Evolutionary conservation across 2,113 vertebrate genomes (phyloP), one percentile per base, ranked within the genome.

Genomic region (Ranitomeya variabilis): DNA sequence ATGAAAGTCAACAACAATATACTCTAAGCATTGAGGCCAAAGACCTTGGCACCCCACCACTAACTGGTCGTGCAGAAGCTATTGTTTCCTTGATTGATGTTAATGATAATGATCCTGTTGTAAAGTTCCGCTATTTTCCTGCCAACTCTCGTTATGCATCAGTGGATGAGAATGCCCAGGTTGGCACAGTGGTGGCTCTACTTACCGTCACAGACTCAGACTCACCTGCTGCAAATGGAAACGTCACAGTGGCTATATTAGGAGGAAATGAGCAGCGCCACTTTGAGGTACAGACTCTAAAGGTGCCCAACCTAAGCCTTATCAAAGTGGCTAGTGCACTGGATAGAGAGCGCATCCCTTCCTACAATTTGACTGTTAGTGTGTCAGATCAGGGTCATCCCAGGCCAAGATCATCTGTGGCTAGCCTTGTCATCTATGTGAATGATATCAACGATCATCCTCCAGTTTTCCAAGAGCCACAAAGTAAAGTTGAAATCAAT

Each of bases 381-480:
- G 98, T 99, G 87, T 97, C 96, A 0, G 98, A 99, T 91, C 98
- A 98, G 52, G 94, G 93, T 0, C 93, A 91, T 87, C 97, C 97
- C 0, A 90, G 93, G 84, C 95, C 97, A 21, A 95, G 98, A 71
- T 99, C 97, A 0, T 99, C 98, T 0, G 97, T 97, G 51, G 98
- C 98, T 57, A 99, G 97, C 91, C 91, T 99, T 90, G 96, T 99
- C 87, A 99, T 99, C 90, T 98, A 98, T 84, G 97, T 99, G 77
- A 99, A 99, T 4, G 98, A 99, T 91, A 97, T 99, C 90, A 99
- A 99, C 0, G 98, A 99, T 92, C 98, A 99, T 92, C 97, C 98
- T 0, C 98, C 98, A 0, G 95, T 98, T 88, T 99, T 99, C 5
- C 96, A 97, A 71, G 95, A 97, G 91, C 93, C 94, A 0, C 93